These are phyloP conservation scores for Sebastes hubbsi DNA, from an alignment of 2,797 vertebrate species.

Conservation along the genomic window DNA sequence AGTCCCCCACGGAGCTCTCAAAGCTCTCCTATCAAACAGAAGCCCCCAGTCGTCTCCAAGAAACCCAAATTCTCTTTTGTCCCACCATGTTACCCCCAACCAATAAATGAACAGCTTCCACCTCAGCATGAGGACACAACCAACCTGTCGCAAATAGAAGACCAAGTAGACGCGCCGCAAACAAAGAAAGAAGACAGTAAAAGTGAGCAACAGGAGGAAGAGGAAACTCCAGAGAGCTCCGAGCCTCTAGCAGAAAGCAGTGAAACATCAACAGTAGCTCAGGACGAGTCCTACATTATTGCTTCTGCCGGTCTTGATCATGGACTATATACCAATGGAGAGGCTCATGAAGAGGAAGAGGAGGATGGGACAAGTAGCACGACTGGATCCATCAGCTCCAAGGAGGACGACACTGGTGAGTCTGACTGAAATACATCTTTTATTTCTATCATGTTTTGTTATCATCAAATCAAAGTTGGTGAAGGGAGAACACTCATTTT, in stretches of 20 bases:
- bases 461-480: not conserved
- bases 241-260: slow-evolving; percentile 74
- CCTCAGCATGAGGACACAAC: slow-evolving; percentile 50
- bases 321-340: slow-evolving; percentile 70
- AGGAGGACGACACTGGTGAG: slow-evolving; percentile 87
- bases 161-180: slow-evolving; percentile 67
- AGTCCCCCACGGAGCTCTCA: slow-evolving; percentile 56
- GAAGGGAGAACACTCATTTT: not conserved
- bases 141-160: slow-evolving; percentile 56
- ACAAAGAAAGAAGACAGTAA: slow-evolving; percentile 63
- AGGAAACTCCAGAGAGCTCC: slow-evolving; percentile 69
- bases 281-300: slow-evolving; percentile 67
- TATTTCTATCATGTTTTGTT: not conserved
- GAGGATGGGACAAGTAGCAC: slow-evolving; percentile 76
- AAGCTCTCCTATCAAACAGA: slow-evolving; percentile 83
- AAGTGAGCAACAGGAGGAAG: slow-evolving; percentile 69
- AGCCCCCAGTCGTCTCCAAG: slow-evolving; percentile 90
- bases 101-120: slow-evolving; percentile 68
- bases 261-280: slow-evolving; percentile 64
- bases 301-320: slow-evolving; percentile 43
- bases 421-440: slow-evolving; percentile 35
- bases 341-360: slow-evolving; percentile 60
- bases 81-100: slow-evolving; percentile 73
- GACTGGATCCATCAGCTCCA: slow-evolving; percentile 78
- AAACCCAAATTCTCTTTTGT: slow-evolving; percentile 91